A percentile compares a stretch with the other conserved stretches of the same genome.
These are phyloP conservation scores for Syngnathus floridae DNA, from an alignment of 2,113 vertebrate species.

Conservation along the genomic window DNA sequence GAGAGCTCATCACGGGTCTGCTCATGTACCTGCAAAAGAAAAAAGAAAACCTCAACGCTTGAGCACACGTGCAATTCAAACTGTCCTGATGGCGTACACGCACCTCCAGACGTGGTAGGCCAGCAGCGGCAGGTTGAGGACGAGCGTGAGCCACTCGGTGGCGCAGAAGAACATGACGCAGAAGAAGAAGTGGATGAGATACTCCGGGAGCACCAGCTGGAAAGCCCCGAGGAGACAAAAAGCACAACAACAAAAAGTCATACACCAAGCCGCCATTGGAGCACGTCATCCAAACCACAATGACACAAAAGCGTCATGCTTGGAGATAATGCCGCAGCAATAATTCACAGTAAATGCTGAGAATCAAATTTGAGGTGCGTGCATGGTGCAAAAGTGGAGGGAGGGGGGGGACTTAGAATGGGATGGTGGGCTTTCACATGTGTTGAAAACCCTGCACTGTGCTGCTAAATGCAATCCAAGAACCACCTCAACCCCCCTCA, in stretches of 20 bases:
- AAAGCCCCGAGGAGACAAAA: conserved; percentile 40
- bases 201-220: conserved; percentile 97
- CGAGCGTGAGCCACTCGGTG: conserved; percentile 94
- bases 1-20: conserved; percentile 94
- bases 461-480: conserved; percentile 55
- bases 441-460: conserved; percentile 58
- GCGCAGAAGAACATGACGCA: conserved; percentile 99
- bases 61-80: background rate
- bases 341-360: background rate
- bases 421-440: conserved; percentile 12
- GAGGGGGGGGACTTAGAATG: conserved; percentile 19
- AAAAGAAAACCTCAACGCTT: background rate
- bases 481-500: background rate
- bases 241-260: conserved; percentile 17
- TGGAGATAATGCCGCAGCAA: background rate
- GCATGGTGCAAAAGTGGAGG: conserved; percentile 24
- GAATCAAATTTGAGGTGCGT: too few species aligned
- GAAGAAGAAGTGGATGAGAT: conserved; percentile 99
- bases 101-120: conserved; percentile 99
- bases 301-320: background rate
- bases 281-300: too few species aligned
- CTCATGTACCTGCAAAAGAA: conserved; percentile 82
- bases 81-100: background rate
- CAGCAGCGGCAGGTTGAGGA: conserved; percentile 93
- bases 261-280: background rate